Evolutionary conservation across 2,797 vertebrate species (phyloP).

Genomic region (Podargus strigoides): DNA sequence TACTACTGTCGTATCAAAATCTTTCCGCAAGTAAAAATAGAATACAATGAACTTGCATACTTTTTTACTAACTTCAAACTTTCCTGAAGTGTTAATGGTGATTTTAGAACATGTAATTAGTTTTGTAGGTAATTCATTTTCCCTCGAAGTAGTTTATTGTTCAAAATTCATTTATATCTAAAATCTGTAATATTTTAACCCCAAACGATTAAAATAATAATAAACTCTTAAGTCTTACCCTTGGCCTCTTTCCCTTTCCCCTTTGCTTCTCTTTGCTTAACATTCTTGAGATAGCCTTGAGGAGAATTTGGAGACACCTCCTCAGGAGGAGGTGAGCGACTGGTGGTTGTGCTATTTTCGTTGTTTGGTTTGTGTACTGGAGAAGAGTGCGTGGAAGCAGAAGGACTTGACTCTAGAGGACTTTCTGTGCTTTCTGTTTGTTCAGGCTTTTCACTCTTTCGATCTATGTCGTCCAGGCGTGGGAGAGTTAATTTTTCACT

Average conservation of each 20-base stretch:
- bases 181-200: not conserved
- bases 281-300: slow-evolving; percentile 74
- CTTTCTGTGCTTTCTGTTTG: slow-evolving; percentile 67
- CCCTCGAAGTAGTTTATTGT: not conserved
- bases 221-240: slow-evolving; percentile 71
- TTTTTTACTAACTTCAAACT: not conserved
- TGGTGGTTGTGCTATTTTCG: slow-evolving; percentile 71
- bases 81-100: not conserved
- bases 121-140: not conserved
- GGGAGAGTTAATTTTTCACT: slow-evolving; percentile 38
- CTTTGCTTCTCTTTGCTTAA: slow-evolving; percentile 86
- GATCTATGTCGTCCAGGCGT: slow-evolving; percentile 16
- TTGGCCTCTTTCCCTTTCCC: slow-evolving; percentile 82
- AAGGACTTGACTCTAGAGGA: slow-evolving; percentile 68
- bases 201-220: not conserved
- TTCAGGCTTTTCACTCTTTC: slow-evolving; percentile 66
- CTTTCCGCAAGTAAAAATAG: not conserved
- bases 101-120: not conserved
- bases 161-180: not conserved
- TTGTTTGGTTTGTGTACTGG: slow-evolving; percentile 76
- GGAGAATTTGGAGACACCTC: slow-evolving; percentile 74
- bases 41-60: not conserved
- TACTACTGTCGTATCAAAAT: not conserved
- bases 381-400: slow-evolving; percentile 71
- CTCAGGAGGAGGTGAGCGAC: slow-evolving; percentile 76